A percentile compares a stretch with the other conserved stretches of the same genome.
Evolutionary conservation across 2,113 vertebrate species (phyloP).

Genomic region (Neofelis nebulosa): DNA sequence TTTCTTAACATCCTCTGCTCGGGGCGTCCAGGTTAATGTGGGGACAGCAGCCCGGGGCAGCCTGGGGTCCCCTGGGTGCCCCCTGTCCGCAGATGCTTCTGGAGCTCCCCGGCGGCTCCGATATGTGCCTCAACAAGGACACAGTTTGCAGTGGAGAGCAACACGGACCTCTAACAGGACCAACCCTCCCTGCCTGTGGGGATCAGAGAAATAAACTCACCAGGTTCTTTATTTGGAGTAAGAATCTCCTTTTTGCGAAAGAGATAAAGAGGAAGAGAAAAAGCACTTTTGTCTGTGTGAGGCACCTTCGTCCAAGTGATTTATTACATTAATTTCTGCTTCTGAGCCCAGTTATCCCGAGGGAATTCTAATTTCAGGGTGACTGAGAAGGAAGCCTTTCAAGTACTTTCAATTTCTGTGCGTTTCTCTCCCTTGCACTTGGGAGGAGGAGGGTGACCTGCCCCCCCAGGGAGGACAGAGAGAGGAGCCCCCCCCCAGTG

Average conservation of each 20-base stretch:
- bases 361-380: fast-evolving
- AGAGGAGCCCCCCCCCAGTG: no score
- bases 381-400: fast-evolving
- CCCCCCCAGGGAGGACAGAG: fast-evolving
- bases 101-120: fast-evolving
- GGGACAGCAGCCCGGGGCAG: no score
- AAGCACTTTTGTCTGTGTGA: fast-evolving
- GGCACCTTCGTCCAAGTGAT: fast-evolving
- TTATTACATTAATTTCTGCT: fast-evolving
- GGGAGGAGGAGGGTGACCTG: fast-evolving
- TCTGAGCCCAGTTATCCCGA: fast-evolving
- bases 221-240: background rate
- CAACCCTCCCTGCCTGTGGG: fast-evolving
- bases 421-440: background rate
- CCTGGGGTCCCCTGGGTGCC: fast-evolving
- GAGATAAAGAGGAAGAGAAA: background rate
- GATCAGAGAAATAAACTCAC: background rate
- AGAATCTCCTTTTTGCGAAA: background rate
- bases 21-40: fast-evolving
- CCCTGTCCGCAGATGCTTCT: fast-evolving
- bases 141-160: fast-evolving
- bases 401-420: fast-evolving
- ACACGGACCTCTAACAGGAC: fast-evolving
- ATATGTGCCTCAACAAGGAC: fast-evolving
- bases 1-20: fast-evolving